A percentile compares a stretch with the other conserved stretches of the same genome.
phyloP scores from a whole-genome alignment of 2,888 invertebrate species.

The Eurytoma californica region DNA sequence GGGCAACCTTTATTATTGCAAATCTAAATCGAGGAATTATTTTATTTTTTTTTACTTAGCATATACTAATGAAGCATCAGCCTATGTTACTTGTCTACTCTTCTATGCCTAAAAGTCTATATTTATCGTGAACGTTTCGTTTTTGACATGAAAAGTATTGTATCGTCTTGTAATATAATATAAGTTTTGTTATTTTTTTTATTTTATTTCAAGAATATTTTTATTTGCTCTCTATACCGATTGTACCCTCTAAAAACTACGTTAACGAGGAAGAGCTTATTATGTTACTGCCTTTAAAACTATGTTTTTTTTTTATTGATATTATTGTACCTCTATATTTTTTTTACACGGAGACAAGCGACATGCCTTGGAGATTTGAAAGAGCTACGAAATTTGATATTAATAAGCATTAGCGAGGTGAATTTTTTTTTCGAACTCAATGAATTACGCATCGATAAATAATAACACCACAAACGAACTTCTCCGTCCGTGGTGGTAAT shows the following conservation, averaged over 20 bases:
- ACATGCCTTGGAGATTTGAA: conserved; percentile 15
- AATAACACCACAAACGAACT: no score
- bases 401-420: no score
- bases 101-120: conserved; percentile 14
- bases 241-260: conserved; percentile 24
- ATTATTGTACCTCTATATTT: conserved; percentile 22
- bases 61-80: background rate
- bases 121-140: conserved; percentile 32
- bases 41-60: no score
- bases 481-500: no score
- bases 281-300: conserved; percentile 32
- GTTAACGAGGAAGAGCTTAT: conserved; percentile 39
- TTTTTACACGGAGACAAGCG: conserved; percentile 16
- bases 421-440: no score
- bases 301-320: conserved; percentile 41
- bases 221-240: conserved; percentile 46
- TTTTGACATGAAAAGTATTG: conserved; percentile 30
- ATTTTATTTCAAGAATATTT: conserved; percentile 21
- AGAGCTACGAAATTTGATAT: background rate
- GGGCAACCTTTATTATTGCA: no score
- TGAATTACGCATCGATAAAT: no score
- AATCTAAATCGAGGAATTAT: no score
- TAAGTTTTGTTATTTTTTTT: conserved; percentile 30
- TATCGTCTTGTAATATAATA: conserved; percentile 40
- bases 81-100: conserved; percentile 30